Evolutionary conservation across 2,797 vertebrate species (phyloP).

Genomic region (Chelidonichthys spinosus): DNA sequence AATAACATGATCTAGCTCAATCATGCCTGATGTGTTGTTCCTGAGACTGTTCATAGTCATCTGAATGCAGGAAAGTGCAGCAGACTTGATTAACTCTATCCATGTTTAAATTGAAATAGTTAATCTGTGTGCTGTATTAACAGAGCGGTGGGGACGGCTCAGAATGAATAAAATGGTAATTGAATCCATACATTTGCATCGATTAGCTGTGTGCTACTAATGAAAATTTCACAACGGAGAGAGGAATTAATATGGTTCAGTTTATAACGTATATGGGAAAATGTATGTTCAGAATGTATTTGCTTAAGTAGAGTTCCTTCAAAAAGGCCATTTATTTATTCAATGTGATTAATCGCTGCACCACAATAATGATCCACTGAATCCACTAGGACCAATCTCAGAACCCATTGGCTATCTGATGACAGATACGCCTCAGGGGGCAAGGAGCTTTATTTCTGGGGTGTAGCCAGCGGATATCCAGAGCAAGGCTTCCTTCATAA

Average conservation of each 20-base stretch:
- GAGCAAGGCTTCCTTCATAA: no score
- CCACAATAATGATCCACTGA: not conserved
- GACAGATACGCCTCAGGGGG: no score
- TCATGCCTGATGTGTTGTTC: not conserved
- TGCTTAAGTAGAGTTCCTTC: not conserved
- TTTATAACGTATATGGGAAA: not conserved
- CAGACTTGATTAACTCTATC: not conserved
- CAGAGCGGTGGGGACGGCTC: not conserved
- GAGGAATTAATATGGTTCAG: constrained; percentile 22
- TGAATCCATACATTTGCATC: constrained; percentile 64
- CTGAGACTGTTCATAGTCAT: not conserved
- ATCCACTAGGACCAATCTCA: no score
- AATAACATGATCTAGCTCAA: not conserved
- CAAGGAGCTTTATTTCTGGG: no score
- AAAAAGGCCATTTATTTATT: constrained; percentile 15
- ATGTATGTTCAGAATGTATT: constrained; percentile 1
- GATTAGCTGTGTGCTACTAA: constrained; percentile 46
- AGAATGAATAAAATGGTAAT: constrained; percentile 47
- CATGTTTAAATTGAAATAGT: constrained; percentile 22
- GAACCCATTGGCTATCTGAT: no score
- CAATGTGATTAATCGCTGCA: constrained; percentile 6
- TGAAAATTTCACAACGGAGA: constrained; percentile 34
- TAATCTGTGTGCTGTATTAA: constrained; percentile 14
- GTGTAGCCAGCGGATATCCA: no score
- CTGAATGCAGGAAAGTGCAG: not conserved